These are phyloP conservation scores for Eudemis profundana DNA, from an alignment of 2,888 invertebrate genomes.

Conservation along the genomic window DNA sequence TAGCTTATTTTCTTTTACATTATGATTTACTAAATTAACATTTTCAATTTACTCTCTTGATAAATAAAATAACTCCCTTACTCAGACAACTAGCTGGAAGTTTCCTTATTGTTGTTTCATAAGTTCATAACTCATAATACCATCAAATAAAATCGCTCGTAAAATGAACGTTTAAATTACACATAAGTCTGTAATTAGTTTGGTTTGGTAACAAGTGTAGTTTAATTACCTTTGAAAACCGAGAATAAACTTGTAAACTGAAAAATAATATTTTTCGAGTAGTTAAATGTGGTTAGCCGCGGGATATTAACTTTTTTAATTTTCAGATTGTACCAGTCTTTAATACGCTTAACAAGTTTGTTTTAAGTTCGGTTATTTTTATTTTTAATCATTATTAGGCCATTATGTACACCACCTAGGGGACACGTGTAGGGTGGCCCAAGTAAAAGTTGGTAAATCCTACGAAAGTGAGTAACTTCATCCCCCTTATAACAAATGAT, in stretches of 20 bases:
- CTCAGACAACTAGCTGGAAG: too few species aligned
- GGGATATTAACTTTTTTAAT: constrained; percentile 57
- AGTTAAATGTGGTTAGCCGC: constrained; percentile 61
- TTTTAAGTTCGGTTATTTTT: constrained; percentile 1
- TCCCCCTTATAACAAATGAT: too few species aligned
- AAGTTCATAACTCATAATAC: constrained; percentile 41
- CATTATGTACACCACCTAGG: too few species aligned
- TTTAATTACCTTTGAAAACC: constrained; percentile 35
- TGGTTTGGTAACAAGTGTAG: constrained; percentile 47
- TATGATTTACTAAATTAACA: too few species aligned
- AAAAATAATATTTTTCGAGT: constrained; percentile 53
- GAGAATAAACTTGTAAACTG: constrained; percentile 53
- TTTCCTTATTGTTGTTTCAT: too few species aligned
- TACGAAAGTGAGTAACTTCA: too few species aligned
- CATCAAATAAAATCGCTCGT: constrained; percentile 44
- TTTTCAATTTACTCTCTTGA: too few species aligned
- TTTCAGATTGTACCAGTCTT: constrained; percentile 45
- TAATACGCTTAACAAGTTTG: constrained; percentile 9
- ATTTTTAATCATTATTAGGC: too few species aligned
- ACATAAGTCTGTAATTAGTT: constrained; percentile 50
- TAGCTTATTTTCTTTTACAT: too few species aligned
- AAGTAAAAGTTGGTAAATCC: too few species aligned
- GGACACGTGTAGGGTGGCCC: too few species aligned
- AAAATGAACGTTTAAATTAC: constrained; percentile 48
- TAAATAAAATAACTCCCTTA: too few species aligned